Conservation (phyloP, 1,140 invertebrate genomes). For the Penaeus vannamei region DNA sequence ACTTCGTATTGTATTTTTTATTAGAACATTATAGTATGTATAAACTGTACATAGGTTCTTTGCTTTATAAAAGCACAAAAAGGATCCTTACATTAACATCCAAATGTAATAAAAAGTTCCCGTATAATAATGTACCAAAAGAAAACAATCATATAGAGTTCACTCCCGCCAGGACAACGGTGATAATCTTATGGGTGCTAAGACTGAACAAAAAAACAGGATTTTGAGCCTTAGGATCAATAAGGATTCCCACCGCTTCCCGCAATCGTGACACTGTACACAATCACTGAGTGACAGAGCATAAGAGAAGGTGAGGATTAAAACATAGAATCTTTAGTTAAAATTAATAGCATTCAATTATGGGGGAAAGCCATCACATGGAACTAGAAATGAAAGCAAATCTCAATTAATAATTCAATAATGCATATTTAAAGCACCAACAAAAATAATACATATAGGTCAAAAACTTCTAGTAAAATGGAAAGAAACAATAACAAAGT, state of each 20-base stretch:
- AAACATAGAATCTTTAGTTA: background rate
- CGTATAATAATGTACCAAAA: background rate
- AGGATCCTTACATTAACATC: constrained; percentile 44
- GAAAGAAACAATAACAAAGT: no score
- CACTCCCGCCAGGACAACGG: no score
- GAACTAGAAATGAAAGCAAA: constrained; percentile 34
- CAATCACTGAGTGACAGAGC: no score
- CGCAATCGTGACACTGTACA: no score
- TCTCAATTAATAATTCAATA: constrained; percentile 47
- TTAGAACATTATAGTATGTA: constrained; percentile 51
- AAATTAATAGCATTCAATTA: constrained; percentile 18
- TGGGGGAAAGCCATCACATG: constrained; percentile 36
- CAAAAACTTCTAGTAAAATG: constrained; percentile 44
- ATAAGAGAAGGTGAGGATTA: no score
- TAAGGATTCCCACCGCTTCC: no score
- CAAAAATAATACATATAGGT: constrained; percentile 51
- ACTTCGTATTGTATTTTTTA: constrained; percentile 28
- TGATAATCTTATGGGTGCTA: no score
- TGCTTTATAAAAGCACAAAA: constrained; percentile 56
- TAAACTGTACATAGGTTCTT: constrained; percentile 57
- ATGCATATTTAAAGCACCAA: constrained; percentile 60
- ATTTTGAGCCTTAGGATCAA: no score
- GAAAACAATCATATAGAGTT: no score
- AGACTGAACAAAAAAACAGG: no score
- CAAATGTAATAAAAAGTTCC: constrained; percentile 37